Conservation (phyloP, 1,140 invertebrate species). For the Meloidogyne exigua region DNA sequence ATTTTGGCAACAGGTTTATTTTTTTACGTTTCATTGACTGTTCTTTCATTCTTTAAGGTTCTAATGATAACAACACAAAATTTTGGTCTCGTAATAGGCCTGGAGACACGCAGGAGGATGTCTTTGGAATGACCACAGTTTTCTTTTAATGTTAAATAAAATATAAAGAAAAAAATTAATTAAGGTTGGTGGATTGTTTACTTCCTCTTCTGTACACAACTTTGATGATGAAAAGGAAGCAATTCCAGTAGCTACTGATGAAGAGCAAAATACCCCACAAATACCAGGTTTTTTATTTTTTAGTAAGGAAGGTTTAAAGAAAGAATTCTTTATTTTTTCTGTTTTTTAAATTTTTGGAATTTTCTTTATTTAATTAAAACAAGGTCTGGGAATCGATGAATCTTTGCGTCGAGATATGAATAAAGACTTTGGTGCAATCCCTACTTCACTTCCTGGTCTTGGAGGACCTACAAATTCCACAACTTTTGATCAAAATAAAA, state of each 20-base stretch:
- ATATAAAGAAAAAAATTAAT: no score
- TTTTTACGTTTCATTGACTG: slow-evolving; percentile 12
- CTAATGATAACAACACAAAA: slow-evolving; percentile 70
- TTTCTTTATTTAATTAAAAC: slow-evolving; percentile 67
- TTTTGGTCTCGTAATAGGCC: slow-evolving; percentile 98
- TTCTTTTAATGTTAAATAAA: neutral
- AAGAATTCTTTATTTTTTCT: no score
- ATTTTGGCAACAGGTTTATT: slow-evolving; percentile 80
- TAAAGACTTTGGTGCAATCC: slow-evolving; percentile 34
- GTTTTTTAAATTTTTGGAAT: no score
- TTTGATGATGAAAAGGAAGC: neutral
- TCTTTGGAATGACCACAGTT: slow-evolving; percentile 64
- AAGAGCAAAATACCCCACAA: slow-evolving; percentile 73
- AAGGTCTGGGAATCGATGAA: slow-evolving; percentile 95
- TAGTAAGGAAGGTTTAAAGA: no score
- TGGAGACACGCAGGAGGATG: slow-evolving; percentile 94
- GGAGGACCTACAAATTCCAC: neutral
- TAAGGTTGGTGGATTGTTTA: neutral
- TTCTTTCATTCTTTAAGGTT: slow-evolving; percentile 33
- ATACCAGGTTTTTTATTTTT: slow-evolving; percentile 68
- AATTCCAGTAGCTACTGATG: neutral
- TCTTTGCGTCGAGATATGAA: slow-evolving; percentile 53
- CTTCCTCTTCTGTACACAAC: neutral
- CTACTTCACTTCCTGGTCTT: slow-evolving; percentile 27
- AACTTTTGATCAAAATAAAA: neutral